phyloP scores from a whole-genome alignment of 1,140 invertebrate genomes.

The Nilaparvata lugens region DNA sequence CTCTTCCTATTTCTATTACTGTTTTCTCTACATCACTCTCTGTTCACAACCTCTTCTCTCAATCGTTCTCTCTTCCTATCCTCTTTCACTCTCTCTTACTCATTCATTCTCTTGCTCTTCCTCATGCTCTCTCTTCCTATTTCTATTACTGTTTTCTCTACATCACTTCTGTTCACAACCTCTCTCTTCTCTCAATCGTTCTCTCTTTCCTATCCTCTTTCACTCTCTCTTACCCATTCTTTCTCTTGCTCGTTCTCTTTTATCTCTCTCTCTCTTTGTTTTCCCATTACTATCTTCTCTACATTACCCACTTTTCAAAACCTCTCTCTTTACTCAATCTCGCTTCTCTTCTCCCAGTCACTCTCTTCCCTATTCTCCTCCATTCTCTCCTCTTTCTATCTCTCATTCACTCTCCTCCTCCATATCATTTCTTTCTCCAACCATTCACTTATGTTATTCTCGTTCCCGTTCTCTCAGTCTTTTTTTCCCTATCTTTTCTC shows the following conservation, averaged over 20 bases:
- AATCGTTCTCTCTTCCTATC: not conserved
- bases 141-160: not conserved
- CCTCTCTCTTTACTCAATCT: constrained; percentile 2
- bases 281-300: not conserved
- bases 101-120: not conserved
- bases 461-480: not conserved
- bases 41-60: no score
- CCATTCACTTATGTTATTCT: not conserved
- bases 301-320: not conserved
- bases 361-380: not conserved
- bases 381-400: not conserved
- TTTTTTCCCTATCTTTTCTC: not conserved
- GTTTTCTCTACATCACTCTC: not conserved
- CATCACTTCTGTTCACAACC: no score
- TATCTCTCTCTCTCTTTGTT: not conserved
- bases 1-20: not conserved
- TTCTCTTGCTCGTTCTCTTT: not conserved
- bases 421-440: not conserved
- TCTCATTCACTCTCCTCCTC: not conserved
- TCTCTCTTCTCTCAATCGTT: not conserved
- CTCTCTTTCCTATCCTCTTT: not conserved
- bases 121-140: not conserved
- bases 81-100: not conserved
- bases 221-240: not conserved
- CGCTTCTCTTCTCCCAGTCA: not conserved